Evolutionary conservation across 2,797 vertebrate species (phyloP).

Genomic region (Anguilla marmorata): DNA sequence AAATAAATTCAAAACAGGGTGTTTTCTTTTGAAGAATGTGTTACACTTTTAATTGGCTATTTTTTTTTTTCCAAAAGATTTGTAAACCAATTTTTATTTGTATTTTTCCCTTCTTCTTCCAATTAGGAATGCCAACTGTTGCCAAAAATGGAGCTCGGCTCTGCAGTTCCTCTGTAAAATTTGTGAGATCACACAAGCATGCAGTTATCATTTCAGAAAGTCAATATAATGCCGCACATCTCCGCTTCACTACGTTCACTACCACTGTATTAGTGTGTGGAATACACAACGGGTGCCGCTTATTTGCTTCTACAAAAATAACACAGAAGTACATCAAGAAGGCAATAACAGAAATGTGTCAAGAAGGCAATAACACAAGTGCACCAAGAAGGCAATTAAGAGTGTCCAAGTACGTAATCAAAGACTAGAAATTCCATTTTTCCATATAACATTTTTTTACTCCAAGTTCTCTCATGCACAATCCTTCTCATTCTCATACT

Average conservation of each 20-base stretch:
- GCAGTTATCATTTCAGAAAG: constrained; percentile 5
- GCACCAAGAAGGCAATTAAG: not conserved
- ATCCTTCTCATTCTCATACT: not conserved
- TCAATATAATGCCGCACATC: not conserved
- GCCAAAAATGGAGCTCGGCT: not conserved
- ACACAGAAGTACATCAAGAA: not conserved
- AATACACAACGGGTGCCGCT: not conserved
- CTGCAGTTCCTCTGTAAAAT: not conserved
- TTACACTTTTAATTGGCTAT: not conserved
- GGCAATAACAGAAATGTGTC: not conserved
- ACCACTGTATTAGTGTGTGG: not conserved
- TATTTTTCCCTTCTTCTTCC: not conserved
- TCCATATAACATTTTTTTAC: not conserved
- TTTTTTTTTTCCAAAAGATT: not conserved
- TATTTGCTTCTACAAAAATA: not conserved
- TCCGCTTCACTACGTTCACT: not conserved
- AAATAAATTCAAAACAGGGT: constrained; percentile 11
- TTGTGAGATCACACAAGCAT: not conserved
- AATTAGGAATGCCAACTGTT: not conserved
- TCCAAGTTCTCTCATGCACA: not conserved
- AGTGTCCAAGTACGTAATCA: not conserved
- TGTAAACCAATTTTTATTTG: not conserved
- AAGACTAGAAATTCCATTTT: constrained; percentile 12
- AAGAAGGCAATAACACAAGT: not conserved
- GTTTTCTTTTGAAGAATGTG: not conserved